Percentiles rank a stretch among this genome's conserved stretches.
phyloP scores from a whole-genome alignment of 2,797 vertebrate genomes.

The Chelon auratus region DNA sequence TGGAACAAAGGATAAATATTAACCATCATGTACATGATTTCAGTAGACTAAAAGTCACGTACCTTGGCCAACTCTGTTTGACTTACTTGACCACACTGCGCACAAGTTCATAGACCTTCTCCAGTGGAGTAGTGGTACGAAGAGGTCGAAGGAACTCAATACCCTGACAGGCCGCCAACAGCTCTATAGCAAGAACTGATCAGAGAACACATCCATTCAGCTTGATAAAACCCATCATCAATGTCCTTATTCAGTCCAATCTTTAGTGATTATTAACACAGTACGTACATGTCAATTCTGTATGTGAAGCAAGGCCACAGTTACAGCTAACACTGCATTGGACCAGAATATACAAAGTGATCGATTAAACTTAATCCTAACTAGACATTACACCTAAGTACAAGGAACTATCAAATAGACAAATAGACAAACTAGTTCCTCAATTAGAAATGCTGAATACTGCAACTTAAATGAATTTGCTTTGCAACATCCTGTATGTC shows the following conservation, averaged over 20 bases:
- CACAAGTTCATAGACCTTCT: slow-evolving; percentile 98
- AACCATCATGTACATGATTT: slow-evolving; percentile 65
- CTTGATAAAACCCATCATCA: no score
- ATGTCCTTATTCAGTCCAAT: no score
- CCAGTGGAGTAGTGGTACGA: slow-evolving; percentile 94
- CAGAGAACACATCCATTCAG: slow-evolving; percentile 10
- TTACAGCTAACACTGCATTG: neutral
- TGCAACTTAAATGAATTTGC: neutral
- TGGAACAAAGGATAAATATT: slow-evolving; percentile 80
- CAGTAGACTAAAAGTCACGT: slow-evolving; percentile 43
- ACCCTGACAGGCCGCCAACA: slow-evolving; percentile 96
- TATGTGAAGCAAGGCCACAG: neutral
- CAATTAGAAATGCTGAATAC: neutral
- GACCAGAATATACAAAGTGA: neutral
- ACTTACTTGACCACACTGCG: slow-evolving; percentile 95
- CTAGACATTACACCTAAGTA: neutral
- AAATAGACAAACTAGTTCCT: neutral
- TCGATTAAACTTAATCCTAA: neutral
- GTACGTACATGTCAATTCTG: no score
- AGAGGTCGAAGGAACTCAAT: slow-evolving; percentile 98
- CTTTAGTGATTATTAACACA: no score
- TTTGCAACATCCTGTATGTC: neutral
- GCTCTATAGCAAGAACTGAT: slow-evolving; percentile 94
- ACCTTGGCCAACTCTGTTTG: slow-evolving; percentile 68
- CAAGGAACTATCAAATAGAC: neutral